These are phyloP conservation scores for Notechis scutatus DNA, from an alignment of 2,113 vertebrate species.

Conservation along the genomic window DNA sequence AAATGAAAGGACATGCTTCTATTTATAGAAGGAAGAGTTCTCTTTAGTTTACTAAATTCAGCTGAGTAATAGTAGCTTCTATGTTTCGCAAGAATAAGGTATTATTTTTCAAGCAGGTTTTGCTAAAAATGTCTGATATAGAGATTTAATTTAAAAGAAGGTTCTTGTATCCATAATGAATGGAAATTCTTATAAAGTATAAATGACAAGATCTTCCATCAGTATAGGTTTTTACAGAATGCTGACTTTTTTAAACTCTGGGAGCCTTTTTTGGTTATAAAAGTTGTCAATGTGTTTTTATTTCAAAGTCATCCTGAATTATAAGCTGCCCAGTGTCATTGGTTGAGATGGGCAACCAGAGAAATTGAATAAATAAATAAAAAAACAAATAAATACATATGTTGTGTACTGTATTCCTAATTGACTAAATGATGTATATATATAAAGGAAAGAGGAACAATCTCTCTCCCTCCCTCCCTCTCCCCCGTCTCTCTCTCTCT, in stretches of 20 bases:
- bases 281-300: not conserved
- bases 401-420: not conserved
- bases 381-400: not conserved
- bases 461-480: not conserved
- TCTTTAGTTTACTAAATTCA: conserved; percentile 47
- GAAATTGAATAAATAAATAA: no score
- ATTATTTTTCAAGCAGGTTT: conserved; percentile 48
- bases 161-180: not conserved
- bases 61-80: conserved; percentile 57
- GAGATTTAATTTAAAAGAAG: conserved; percentile 1
- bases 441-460: not conserved
- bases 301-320: not conserved
- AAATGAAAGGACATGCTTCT: conserved; percentile 64
- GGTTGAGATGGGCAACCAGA: no score
- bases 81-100: conserved; percentile 56
- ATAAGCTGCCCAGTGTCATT: no score
- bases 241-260: not conserved
- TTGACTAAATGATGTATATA: not conserved
- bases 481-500: no score
- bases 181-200: not conserved
- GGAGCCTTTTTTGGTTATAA: not conserved
- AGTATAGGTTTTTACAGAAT: not conserved
- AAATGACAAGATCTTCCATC: not conserved
- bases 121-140: conserved; percentile 39
- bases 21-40: conserved; percentile 56